A percentile compares a stretch with the other conserved stretches of the same genome.
phyloP scores from a whole-genome alignment of 1,140 invertebrate species.

The Lepeophtheirus salmonis region DNA sequence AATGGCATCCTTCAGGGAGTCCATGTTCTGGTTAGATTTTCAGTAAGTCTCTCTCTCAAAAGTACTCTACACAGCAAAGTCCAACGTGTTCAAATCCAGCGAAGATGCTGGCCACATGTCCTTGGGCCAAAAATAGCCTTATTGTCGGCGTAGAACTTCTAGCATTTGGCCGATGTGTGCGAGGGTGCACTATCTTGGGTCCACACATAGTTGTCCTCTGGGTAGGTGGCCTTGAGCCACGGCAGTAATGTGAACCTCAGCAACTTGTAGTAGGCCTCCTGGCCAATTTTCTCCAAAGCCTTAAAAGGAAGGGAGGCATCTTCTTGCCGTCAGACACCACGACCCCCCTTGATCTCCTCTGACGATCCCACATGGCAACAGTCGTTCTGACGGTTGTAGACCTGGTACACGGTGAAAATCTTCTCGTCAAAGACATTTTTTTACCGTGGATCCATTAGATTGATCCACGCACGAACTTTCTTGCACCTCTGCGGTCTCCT shows the following conservation, averaged over 20 bases:
- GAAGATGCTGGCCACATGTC: constrained; percentile 2
- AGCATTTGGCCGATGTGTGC: neutral
- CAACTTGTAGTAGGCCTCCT: constrained; percentile 3
- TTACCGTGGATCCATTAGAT: neutral
- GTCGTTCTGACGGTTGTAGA: constrained; percentile 1
- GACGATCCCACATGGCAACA: neutral
- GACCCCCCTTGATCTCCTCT: neutral
- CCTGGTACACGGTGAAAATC: constrained; percentile 6
- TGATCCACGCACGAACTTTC: neutral
- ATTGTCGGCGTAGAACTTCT: constrained; percentile 3
- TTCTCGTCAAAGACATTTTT: neutral
- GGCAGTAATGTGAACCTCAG: neutral
- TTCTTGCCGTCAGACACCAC: constrained; percentile 4
- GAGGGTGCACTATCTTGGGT: neutral
- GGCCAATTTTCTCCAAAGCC: neutral
- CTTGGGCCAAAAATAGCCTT: neutral
- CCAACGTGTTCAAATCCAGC: constrained; percentile 3
- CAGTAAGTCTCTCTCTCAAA: no score
- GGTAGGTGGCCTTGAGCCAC: constrained; percentile 4
- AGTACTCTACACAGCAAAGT: no score
- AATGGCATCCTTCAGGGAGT: no score
- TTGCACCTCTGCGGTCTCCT: neutral
- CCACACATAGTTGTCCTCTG: neutral
- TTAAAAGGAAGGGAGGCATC: constrained; percentile 1
- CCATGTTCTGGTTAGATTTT: no score